These are phyloP conservation scores for Capreolus pygargus DNA, from an alignment of 2,113 vertebrate species.

Conservation along the genomic window DNA sequence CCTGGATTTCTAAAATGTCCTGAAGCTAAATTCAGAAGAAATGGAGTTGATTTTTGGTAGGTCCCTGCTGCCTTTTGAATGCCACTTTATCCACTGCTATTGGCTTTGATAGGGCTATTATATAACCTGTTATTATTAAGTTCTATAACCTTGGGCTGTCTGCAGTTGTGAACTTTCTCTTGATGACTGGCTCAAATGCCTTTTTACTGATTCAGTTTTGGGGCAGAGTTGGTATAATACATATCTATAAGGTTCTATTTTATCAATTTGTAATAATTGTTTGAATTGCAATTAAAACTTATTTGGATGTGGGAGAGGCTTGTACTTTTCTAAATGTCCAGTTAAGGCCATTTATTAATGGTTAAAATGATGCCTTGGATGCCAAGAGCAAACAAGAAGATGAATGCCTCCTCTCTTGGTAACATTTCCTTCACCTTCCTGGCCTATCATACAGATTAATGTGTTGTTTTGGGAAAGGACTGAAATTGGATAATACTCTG, in stretches of 20 bases:
- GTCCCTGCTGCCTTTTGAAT: constrained; percentile 67
- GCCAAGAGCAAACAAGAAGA: constrained; percentile 56
- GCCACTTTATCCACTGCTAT: constrained; percentile 6
- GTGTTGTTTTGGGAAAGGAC: constrained; percentile 36
- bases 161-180: constrained; percentile 51
- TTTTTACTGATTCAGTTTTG: constrained; percentile 47
- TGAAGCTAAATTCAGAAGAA: constrained; percentile 74
- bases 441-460: constrained; percentile 54
- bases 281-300: constrained; percentile 56
- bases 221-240: not conserved
- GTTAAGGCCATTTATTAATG: constrained; percentile 50
- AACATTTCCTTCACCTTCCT: constrained; percentile 46
- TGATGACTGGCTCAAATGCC: constrained; percentile 45
- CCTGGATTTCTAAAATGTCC: constrained; percentile 64
- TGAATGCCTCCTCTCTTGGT: constrained; percentile 22
- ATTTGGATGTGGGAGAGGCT: not conserved
- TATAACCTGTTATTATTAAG: constrained; percentile 43
- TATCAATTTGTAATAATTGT: constrained; percentile 48
- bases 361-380: constrained; percentile 47
- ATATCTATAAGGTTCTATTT: not conserved
- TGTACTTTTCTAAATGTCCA: not conserved
- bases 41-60: constrained; percentile 71
- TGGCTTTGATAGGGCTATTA: constrained; percentile 45
- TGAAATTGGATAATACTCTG: constrained; percentile 44
- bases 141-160: constrained; percentile 42